Base-by-base conservation (phyloP, 92 coral and sea anemone species). In the Epizoanthus ramosus region DNA sequence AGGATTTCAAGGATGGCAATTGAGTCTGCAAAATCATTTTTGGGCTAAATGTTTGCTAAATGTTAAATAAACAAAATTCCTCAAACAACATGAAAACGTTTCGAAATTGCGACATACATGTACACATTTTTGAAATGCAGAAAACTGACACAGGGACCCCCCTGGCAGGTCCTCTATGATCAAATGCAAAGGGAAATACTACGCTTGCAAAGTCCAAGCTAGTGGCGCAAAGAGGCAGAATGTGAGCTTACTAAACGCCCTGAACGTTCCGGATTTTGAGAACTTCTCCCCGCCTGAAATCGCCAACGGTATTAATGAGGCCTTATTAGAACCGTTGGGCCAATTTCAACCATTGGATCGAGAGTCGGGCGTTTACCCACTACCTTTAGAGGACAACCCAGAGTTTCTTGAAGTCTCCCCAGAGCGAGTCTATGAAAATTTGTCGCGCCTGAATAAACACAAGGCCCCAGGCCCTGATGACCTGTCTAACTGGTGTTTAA, bases 391-490 rank as follows among this genome's bases (percentile, higher is more conserved):
- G n/a, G n/a, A 84, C 73, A 74, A 63, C 83, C 87, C 83, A 83
- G 82, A 25, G 83, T 74, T 84, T 84, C 87, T 84, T 23, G 75
- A 67, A 67, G 76, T 67, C 66, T 68, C 79, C 45, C 6, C 79
- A 63, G 73, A 79, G 73, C 84, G 61, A 79, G 75, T 85, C 57
- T 75, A 75, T 58, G 66, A 58, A 45, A 85, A 76, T 68, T 67
- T 85, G 76, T 37, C 18, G 59, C 87, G 74, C 24, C 22, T 84
- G 47, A 84, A 84, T 74, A 84, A 84, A 63, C 74, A 85, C 66
- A 85, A 85, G 60, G 82, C 83, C 84, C 45, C 87, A 16, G 80
- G 85, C 71, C 89, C 89, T 18, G 84, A 86, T 23, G 85, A 85
- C 63, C 71, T 80, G 71, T 79, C 89, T 33, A 85, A 85, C 72